phyloP scores from a whole-genome alignment of 2,888 invertebrate species.

The Drosophila kokeensis region DNA sequence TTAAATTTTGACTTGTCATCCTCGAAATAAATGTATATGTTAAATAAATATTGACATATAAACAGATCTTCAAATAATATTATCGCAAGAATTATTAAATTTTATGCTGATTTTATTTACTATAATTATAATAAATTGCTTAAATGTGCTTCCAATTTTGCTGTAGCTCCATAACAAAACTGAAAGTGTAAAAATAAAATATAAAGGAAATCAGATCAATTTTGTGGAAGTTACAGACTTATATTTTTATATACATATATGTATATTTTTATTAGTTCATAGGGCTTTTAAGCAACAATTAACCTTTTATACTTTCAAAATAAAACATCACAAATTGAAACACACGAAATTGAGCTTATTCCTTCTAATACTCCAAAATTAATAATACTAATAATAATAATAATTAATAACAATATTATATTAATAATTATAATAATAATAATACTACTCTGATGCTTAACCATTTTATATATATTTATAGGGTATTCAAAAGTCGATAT shows the following conservation, averaged over 20 bases:
- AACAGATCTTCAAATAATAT: too few relatives aligned
- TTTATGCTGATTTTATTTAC: background rate
- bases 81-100: too few relatives aligned
- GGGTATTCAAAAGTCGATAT: conserved; percentile 13
- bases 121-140: background rate
- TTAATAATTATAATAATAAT: background rate
- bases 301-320: background rate
- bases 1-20: too few relatives aligned
- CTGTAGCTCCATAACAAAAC: background rate
- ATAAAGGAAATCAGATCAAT: fast-evolving
- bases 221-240: background rate
- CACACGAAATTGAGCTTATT: too few relatives aligned
- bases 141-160: background rate
- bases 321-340: too few relatives aligned
- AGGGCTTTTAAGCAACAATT: background rate
- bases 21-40: too few relatives aligned
- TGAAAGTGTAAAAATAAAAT: background rate
- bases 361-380: background rate
- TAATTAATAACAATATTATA: background rate
- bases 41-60: too few relatives aligned
- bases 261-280: too few relatives aligned
- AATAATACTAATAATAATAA: background rate
- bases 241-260: too few relatives aligned
- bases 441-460: background rate
- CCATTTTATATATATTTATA: background rate